These are phyloP conservation scores for Platycheirus rosarum DNA, from an alignment of 2,888 invertebrate genomes.

Conservation along the genomic window DNA sequence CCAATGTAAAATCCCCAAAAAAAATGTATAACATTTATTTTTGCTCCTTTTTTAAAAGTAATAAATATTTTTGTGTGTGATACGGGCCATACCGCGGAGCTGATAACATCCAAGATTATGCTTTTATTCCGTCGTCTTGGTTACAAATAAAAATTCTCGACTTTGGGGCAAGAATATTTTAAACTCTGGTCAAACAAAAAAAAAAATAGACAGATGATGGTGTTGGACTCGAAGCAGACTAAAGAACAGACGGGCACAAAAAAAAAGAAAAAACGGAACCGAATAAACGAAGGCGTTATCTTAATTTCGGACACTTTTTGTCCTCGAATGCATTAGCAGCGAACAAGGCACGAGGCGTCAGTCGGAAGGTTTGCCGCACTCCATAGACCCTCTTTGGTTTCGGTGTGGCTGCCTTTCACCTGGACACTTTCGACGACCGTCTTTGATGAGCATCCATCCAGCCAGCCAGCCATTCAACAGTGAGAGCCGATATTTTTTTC, in stretches of 20 bases:
- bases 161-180: slow-evolving; percentile 29
- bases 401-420: slow-evolving; percentile 62
- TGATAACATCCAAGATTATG: slow-evolving; percentile 66
- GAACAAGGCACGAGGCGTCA: slow-evolving; percentile 77
- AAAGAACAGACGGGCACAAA: background rate
- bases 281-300: slow-evolving; percentile 75
- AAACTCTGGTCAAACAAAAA: slow-evolving; percentile 21
- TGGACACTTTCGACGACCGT: slow-evolving; percentile 31
- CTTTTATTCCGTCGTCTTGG: slow-evolving; percentile 41
- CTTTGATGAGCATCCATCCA: background rate
- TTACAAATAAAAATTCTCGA: slow-evolving; percentile 5
- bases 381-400: background rate
- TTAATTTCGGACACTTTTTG: slow-evolving; percentile 76
- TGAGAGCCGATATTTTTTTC: slow-evolving; percentile 34
- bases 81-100: slow-evolving; percentile 68
- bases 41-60: slow-evolving; percentile 68
- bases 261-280: slow-evolving; percentile 64
- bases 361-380: slow-evolving; percentile 58
- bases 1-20: slow-evolving; percentile 21
- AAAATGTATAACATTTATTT: slow-evolving; percentile 67
- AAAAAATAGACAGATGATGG: slow-evolving; percentile 37
- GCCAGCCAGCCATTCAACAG: background rate
- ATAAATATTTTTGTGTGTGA: slow-evolving; percentile 70
- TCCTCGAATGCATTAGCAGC: slow-evolving; percentile 76
- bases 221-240: slow-evolving; percentile 6